Evolutionary conservation across 1,140 invertebrate species (phyloP).

Genomic region (Bicyclus anynana): DNA sequence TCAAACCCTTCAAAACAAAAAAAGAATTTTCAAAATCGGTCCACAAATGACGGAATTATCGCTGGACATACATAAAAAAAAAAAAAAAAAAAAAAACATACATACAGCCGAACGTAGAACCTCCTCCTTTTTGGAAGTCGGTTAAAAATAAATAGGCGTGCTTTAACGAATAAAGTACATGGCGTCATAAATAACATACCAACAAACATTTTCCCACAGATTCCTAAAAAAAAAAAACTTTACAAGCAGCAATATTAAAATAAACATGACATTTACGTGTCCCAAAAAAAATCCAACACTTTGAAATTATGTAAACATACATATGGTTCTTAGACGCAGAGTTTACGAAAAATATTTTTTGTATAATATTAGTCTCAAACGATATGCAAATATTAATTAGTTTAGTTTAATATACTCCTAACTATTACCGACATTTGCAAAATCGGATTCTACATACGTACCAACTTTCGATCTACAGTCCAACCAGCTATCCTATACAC

Average conservation of each 20-base stretch:
- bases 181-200: too few relatives aligned
- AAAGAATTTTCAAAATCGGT: too few relatives aligned
- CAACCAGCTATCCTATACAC: not conserved
- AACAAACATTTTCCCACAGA: not conserved
- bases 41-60: too few relatives aligned
- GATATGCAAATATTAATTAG: slow-evolving; percentile 4
- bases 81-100: too few relatives aligned
- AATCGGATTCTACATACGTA: not conserved
- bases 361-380: not conserved
- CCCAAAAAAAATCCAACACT: not conserved
- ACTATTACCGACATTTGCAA: slow-evolving; percentile 10
- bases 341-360: slow-evolving; percentile 10
- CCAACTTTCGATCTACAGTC: not conserved
- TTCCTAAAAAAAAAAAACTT: not conserved
- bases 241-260: not conserved
- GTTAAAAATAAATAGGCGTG: too few relatives aligned
- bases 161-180: too few relatives aligned
- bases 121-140: too few relatives aligned
- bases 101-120: too few relatives aligned
- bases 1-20: too few relatives aligned
- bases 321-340: not conserved
- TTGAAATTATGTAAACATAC: not conserved
- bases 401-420: not conserved
- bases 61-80: too few relatives aligned
- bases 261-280: slow-evolving; percentile 4